These are phyloP conservation scores for Rhopilema esculentum DNA, from an alignment of 30 jellyfish, hydroid and myxozoan species.

Conservation along the genomic window DNA sequence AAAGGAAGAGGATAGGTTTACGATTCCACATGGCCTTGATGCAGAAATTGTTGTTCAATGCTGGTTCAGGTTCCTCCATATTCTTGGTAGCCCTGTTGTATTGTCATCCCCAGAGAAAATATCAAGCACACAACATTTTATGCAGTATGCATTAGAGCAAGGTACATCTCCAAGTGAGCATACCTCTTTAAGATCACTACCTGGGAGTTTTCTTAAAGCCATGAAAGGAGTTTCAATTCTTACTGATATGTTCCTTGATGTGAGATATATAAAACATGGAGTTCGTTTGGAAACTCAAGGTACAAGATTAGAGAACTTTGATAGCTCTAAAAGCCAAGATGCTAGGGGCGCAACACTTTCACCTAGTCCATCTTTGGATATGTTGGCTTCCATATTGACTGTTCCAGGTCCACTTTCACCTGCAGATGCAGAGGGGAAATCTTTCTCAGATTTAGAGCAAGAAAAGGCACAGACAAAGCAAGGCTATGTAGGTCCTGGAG, in stretches of 20 bases:
- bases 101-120: conserved; percentile 71
- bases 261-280: conserved; percentile 64
- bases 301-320: conserved; percentile 13
- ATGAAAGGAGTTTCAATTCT: conserved; percentile 96
- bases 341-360: conserved; percentile 20
- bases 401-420: conserved; percentile 79
- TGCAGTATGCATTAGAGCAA: conserved; percentile 75
- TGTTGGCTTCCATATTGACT: conserved; percentile 66
- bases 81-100: conserved; percentile 91
- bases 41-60: conserved; percentile 93
- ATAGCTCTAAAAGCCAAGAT: neutral
- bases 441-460: conserved; percentile 30
- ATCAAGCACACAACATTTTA: conserved; percentile 67
- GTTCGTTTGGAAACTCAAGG: conserved; percentile 37
- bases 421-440: conserved; percentile 6
- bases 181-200: conserved; percentile 80
- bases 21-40: conserved; percentile 73
- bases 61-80: conserved; percentile 93
- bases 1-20: conserved; percentile 62
- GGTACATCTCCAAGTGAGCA: conserved; percentile 77
- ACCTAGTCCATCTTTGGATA: conserved; percentile 53
- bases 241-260: conserved; percentile 83
- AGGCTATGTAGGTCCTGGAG: conserved; percentile 60
- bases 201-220: conserved; percentile 85
- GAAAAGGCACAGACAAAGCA: conserved; percentile 16